Evolutionary conservation across 1,140 invertebrate species (phyloP).

Genomic region (Papilio helenus): DNA sequence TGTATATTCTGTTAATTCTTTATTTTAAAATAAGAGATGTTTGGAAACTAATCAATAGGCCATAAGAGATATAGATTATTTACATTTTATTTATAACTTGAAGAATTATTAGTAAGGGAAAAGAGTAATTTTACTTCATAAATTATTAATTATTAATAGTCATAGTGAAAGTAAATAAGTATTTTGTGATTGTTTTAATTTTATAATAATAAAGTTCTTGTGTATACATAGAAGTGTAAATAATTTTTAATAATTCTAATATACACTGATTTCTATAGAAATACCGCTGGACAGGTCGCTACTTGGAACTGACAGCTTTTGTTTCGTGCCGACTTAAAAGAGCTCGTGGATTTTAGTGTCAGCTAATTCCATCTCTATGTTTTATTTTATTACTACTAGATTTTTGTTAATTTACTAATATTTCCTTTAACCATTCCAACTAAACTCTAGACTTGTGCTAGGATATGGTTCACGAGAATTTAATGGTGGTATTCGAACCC

Average conservation of each 20-base stretch:
- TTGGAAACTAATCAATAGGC: not conserved
- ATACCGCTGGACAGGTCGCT: no score
- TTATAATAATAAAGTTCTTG: slow-evolving; percentile 9
- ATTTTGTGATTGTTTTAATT: not conserved
- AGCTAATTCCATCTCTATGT: no score
- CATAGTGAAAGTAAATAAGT: not conserved
- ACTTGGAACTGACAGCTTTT: no score
- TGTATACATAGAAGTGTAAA: slow-evolving; percentile 35
- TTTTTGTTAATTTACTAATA: no score
- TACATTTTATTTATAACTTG: not conserved
- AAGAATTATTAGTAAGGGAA: not conserved
- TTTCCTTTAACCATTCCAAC: no score
- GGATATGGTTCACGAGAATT: no score
- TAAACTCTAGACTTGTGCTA: no score
- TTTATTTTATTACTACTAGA: no score
- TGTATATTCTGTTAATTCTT: not conserved
- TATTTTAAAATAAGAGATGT: not conserved
- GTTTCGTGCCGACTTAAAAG: no score
- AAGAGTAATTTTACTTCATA: not conserved
- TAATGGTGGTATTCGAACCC: no score
- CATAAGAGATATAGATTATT: not conserved
- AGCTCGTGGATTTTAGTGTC: no score
- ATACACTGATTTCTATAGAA: not conserved
- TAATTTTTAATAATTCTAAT: slow-evolving; percentile 12
- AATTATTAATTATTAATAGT: not conserved